Evolutionary conservation across 2,888 invertebrate genomes (phyloP).

Genomic region (Pheosia gnoma): DNA sequence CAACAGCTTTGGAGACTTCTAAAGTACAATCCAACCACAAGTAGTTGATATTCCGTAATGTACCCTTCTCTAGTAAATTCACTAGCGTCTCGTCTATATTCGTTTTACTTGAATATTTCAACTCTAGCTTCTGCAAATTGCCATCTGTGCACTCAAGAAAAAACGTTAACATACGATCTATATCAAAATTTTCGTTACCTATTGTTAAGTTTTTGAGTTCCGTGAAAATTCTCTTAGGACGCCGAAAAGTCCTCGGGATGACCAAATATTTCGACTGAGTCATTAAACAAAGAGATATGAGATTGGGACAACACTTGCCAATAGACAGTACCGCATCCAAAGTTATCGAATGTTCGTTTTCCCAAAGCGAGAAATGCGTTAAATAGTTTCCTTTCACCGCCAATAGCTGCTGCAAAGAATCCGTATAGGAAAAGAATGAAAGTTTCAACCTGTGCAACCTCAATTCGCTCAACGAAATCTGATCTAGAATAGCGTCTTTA

Average conservation of each 20-base stretch:
- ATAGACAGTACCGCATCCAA: constrained; percentile 68
- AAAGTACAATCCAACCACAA: constrained; percentile 79
- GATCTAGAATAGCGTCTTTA: constrained; percentile 73
- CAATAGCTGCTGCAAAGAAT: constrained; percentile 68
- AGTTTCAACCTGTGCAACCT: constrained; percentile 67
- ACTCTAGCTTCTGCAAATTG: constrained; percentile 63
- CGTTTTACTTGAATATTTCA: constrained; percentile 75
- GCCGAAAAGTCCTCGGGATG: constrained; percentile 63
- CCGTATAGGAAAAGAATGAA: constrained; percentile 75
- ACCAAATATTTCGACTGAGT: constrained; percentile 71
- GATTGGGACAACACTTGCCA: constrained; percentile 72
- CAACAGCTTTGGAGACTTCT: constrained; percentile 67
- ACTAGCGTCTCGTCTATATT: constrained; percentile 64
- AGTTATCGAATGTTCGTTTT: constrained; percentile 71
- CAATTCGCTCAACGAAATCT: constrained; percentile 67
- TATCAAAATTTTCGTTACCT: constrained; percentile 73
- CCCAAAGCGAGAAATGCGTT: constrained; percentile 77
- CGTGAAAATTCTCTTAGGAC: constrained; percentile 63
- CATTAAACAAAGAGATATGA: constrained; percentile 69
- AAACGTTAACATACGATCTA: constrained; percentile 66
- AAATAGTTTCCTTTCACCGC: constrained; percentile 69
- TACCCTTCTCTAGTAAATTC: constrained; percentile 63
- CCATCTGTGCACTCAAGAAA: constrained; percentile 66
- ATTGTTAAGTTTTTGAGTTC: constrained; percentile 67
- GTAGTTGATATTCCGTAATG: constrained; percentile 61